phyloP scores from a whole-genome alignment of 1,140 invertebrate genomes.

The Aplysia californica region DNA sequence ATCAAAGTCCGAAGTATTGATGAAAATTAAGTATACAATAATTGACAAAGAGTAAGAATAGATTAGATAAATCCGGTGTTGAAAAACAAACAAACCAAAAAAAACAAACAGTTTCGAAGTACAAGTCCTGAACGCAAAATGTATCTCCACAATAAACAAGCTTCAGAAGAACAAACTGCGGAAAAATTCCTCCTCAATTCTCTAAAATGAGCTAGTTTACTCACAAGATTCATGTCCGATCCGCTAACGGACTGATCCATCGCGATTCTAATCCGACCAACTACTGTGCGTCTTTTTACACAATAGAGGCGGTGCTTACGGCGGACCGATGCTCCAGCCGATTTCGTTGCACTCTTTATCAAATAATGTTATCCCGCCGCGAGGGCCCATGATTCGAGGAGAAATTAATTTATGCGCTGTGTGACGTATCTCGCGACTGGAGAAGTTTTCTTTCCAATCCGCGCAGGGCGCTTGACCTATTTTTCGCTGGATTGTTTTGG shows the following conservation, averaged over 20 bases:
- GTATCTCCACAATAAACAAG: too few species aligned
- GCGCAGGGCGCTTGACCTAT: constrained; percentile 29
- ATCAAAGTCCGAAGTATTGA: too few species aligned
- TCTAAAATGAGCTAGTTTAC: constrained; percentile 2
- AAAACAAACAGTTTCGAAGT: background rate
- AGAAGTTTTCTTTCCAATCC: background rate
- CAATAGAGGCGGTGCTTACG: constrained; percentile 27
- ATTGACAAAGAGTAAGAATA: too few species aligned
- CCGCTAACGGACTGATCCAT: constrained; percentile 23
- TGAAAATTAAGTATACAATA: too few species aligned
- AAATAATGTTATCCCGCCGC: constrained; percentile 50
- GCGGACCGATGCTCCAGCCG: constrained; percentile 6
- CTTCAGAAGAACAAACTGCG: background rate
- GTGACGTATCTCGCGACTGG: constrained; percentile 41
- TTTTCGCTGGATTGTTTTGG: too few species aligned
- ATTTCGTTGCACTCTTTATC: constrained; percentile 47
- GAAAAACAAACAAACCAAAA: background rate
- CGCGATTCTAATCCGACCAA: constrained; percentile 22
- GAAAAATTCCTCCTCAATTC: background rate
- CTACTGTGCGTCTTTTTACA: constrained; percentile 24
- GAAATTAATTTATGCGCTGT: constrained; percentile 60
- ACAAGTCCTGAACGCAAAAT: too few species aligned
- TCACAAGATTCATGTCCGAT: constrained; percentile 25
- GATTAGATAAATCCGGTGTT: too few species aligned
- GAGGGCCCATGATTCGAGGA: constrained; percentile 40